Evolutionary conservation across 2,888 invertebrate species (phyloP), one percentile per base, ranked within the genome.

Genomic region (Oxytorus armatus): DNA sequence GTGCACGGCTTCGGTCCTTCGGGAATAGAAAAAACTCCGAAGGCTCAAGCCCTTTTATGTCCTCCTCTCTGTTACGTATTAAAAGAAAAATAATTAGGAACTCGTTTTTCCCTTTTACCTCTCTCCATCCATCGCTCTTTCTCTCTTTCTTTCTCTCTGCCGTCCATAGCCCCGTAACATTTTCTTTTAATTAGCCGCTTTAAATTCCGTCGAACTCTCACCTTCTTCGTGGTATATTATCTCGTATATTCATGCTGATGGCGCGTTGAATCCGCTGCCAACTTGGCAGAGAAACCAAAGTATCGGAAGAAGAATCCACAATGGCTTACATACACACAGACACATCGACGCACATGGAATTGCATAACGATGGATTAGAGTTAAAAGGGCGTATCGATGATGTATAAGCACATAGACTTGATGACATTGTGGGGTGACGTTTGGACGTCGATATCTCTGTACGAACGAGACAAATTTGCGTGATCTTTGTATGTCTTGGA

Each of bases 31-130:
- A 39, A 42, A 44, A 3, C 55, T 23, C 49, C 51, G 55, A 61
- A 42, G 29, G 33, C 29, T 69, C 10, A 21, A 59, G 57, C 61
- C 49, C 49, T 23, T 51, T 10, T 1, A 7, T 36, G n/a, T 14
- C 36, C 11, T 3, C 57, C 21, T 42, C 29, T 25, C 18, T 21
- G 3, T 65, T 66, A 66, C 57, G 63, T 75, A 72, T 51, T 75
- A 78, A 81, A 78, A 76, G 75, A 61, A 76, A 81, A 75, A 81
- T 72, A 78, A 81, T 81, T 81, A 78, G 65, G 65, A 75, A 75
- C 70, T 78, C 78, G 63, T 72, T 77, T 61, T 61, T 57, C 23
- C 36, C 63, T 65, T 14, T 69, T 18, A 14, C 44, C 47, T 33
- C 49, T 55, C 11, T n/a, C 59, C 8, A 29, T 36, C 61, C 7